Percentiles rank a stretch among this genome's conserved stretches.
Evolutionary conservation across 2,888 invertebrate genomes (phyloP).

Genomic region (Hemaris fuciformis): DNA sequence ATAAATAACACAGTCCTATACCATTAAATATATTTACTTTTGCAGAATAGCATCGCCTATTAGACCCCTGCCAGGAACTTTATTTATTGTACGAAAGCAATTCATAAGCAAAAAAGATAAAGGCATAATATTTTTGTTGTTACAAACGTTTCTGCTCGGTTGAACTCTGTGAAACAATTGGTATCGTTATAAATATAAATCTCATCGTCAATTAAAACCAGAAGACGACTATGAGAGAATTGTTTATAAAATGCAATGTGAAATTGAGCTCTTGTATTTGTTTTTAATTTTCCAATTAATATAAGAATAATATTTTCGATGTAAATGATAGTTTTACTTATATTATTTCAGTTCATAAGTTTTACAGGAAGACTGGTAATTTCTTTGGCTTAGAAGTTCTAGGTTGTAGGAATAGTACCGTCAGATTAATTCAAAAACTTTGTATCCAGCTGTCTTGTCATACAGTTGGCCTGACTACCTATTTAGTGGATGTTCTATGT

Average conservation of each 20-base stretch:
- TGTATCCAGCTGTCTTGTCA: too few relatives aligned
- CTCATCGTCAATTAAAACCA: constrained; percentile 49
- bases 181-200: constrained; percentile 35
- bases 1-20: not conserved
- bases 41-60: not conserved
- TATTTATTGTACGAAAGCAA: constrained; percentile 1
- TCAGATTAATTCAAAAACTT: too few relatives aligned
- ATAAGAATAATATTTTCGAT: not conserved
- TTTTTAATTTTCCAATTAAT: constrained; percentile 13
- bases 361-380: too few relatives aligned
- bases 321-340: not conserved
- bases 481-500: too few relatives aligned
- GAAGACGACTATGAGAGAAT: constrained; percentile 36
- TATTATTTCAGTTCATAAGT: too few relatives aligned
- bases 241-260: constrained; percentile 44
- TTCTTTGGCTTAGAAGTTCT: too few relatives aligned
- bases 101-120: constrained; percentile 2
- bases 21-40: constrained; percentile 5
- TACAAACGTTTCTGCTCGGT: not conserved
- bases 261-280: constrained; percentile 36
- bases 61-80: constrained; percentile 6
- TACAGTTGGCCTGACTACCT: too few relatives aligned
- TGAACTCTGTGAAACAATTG: not conserved
- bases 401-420: too few relatives aligned
- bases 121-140: not conserved